A percentile compares a stretch with the other conserved stretches of the same genome.
phyloP scores from a whole-genome alignment of 2,888 invertebrate genomes.

The Macroteleia sp. region DNA sequence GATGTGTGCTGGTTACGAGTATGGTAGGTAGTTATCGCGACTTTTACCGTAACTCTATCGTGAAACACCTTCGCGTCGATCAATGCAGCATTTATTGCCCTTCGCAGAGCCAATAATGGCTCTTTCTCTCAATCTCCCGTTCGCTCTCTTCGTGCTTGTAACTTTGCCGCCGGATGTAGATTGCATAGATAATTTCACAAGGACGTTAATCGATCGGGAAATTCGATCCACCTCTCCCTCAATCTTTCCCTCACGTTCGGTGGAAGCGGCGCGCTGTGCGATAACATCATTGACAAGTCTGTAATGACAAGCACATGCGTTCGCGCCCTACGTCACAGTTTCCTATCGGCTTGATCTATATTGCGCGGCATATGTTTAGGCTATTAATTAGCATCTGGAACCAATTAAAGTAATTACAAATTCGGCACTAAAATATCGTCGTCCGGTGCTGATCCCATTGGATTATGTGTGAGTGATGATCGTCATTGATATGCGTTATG shows the following conservation, averaged over 20 bases:
- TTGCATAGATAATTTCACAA: slow-evolving; percentile 55
- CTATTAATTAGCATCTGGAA: slow-evolving; percentile 83
- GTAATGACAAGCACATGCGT: slow-evolving; percentile 82
- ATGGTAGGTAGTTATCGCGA: slow-evolving; percentile 53
- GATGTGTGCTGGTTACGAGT: slow-evolving; percentile 41
- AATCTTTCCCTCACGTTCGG: slow-evolving; percentile 9
- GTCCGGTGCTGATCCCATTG: slow-evolving; percentile 62
- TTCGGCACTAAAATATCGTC: slow-evolving; percentile 74
- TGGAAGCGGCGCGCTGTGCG: slow-evolving; percentile 36
- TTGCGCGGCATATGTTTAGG: slow-evolving; percentile 78
- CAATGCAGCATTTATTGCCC: slow-evolving; percentile 64
- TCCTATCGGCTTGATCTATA: slow-evolving; percentile 75
- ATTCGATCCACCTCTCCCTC: slow-evolving; percentile 56
- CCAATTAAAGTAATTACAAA: slow-evolving; percentile 79
- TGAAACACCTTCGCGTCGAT: slow-evolving; percentile 61
- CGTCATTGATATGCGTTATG: slow-evolving; percentile 41
- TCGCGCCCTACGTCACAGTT: slow-evolving; percentile 67
- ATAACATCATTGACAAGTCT: slow-evolving; percentile 74
- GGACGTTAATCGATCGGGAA: slow-evolving; percentile 64
- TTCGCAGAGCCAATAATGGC: slow-evolving; percentile 54
- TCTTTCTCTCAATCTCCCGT: slow-evolving; percentile 31
- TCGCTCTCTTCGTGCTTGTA: slow-evolving; percentile 23
- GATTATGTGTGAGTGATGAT: slow-evolving; percentile 35
- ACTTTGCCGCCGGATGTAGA: slow-evolving; percentile 53
- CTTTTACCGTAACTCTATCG: slow-evolving; percentile 59